Evolutionary conservation across 2,888 invertebrate species (phyloP), one percentile per base, ranked within the genome.

Genomic region (Oscheius myriophilus): DNA sequence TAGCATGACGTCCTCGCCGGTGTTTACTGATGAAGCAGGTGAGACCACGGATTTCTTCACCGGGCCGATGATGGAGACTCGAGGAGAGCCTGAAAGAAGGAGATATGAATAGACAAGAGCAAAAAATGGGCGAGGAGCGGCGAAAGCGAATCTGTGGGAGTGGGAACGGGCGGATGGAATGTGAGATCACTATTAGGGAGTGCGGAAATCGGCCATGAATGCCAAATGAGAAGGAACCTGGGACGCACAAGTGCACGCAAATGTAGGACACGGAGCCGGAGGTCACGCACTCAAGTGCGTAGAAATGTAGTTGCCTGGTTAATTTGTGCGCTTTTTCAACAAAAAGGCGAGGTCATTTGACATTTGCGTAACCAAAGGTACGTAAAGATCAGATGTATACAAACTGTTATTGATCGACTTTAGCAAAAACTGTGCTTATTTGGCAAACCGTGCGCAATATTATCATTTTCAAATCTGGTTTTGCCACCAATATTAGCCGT

Each of bases 21-120:
- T 42, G 51, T 14, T 46, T 7, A n/a, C 21, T 16, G 54, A 16
- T n/a, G 61, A 59, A 23, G 61, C 26, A 18, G n/a, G 59, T 9
- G 67, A 51, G 18, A 55, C 39, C 46, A 61, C 51, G 23, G 55
- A 54, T 55, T 62, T 54, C 23, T 62, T 21, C 16, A 66, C 59
- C 16, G 69, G 54, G 18, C 76, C 76, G 52, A 76, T 74, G 26
- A 68, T 69, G 46, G 72, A 73, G 26, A 76, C 69, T 33, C 72
- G 74, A 43, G 73, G 72, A 18, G 76, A 76, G 41, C 71, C 76
- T 76, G 71, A 23, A 72, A 61, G 16, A 42, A 51, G 18, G 18
- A 4, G 46, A 16, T 18, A 46, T 46, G 46, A 46, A 46, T 46
- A 46, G n/a, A 26, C 45, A 45, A 42, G 33, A 18, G n/a, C 51